Base-by-base conservation (phyloP, 2,113 vertebrate species). In the Rallus limicola region DNA sequence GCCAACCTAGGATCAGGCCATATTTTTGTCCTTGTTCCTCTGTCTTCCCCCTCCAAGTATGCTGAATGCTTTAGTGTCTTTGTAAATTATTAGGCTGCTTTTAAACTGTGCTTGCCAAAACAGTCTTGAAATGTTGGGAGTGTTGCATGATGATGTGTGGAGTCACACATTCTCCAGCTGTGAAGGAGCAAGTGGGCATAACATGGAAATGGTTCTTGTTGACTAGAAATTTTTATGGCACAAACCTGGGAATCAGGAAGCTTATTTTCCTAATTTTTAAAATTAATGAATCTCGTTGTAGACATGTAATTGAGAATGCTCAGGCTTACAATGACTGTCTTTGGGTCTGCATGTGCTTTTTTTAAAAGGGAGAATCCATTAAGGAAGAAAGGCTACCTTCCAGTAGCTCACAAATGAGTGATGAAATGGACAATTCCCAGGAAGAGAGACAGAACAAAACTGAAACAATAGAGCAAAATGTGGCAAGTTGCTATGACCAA, bases 401-500 rank as follows among this genome's bases (percentile, higher is more conserved):
- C 5, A 95, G 53, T 6, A 98, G 97, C 55, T 98, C 98, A 64
- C 97, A 98, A 93, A 90, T 89, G 1, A 98, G 98, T 85, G 96
- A 97, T 0, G 95, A 98, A 97, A 98, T 97, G 21, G 84, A 97
- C 60, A 96, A 83, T 93, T 97, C 95, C 76, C 97, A 97, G 13
- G 97, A 82, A 84, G 91, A 88, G 36, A 88, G 40, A 74, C 75
- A 81, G 67, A 97, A 38, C 14, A 55, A 91, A 20, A 68, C 16
- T 3, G 42, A 97, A 83, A 76, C 89, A 15, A 89, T 95, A 33
- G 97, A 98, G 90, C 98, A 97, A 85, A 98, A 97, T 71, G 7
- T 91, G 78, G 95, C 98, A 95, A 95, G 64, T 78, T 98, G 98
- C 86, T 97, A 97, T 92, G 98, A 98, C 82, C 97, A 80, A 16